Evolutionary conservation across 2,888 invertebrate species (phyloP), one percentile per base, ranked within the genome.

Genomic region (Meliscaeva auricollis): DNA sequence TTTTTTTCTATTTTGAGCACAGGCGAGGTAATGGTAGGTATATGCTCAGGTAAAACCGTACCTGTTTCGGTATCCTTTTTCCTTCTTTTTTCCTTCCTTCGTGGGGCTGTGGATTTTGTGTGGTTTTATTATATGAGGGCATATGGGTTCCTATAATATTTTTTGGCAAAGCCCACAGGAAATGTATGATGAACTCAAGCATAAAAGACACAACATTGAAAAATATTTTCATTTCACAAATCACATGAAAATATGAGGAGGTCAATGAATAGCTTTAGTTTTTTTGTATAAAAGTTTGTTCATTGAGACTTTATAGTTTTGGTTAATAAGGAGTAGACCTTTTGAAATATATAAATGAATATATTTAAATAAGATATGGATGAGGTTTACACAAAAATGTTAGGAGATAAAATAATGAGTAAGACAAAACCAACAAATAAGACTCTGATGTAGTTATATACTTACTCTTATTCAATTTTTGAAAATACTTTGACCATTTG

Each of bases 161-260:
- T 44, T 26, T 64, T 64, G 64, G 64, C 66, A 50, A 35, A 48
- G 66, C n/a, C n/a, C 32, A 17, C 15, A 22, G 32, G n/a, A 35
- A 50, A 66, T 26, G 26, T 11, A 48, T 66, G 20, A 66, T 66
- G 35, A 32, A 22, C 9, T 66, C n/a, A 35, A 50, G 66, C 50
- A 66, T 35, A 20, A 66, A 66, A 50, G 66, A 50, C 48, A 50
- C 48, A 50, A 66, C 48, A 35, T 35, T 66, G 35, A 66, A 50
- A 48, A 66, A 50, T 35, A 66, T 66, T 50, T 66, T 66, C n/a
- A 50, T 38, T 50, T 66, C 50, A 66, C 7, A 66, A 50, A 46
- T 50, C 66, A 35, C 0, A 66, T n/a, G 26, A n/a, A 48, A 48
- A 64, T 46, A 32, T 50, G 22, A 15, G 66, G 30, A 64, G 35